These are phyloP conservation scores for Conus ventricosus DNA, from an alignment of 1,140 invertebrate genomes.

Conservation along the genomic window DNA sequence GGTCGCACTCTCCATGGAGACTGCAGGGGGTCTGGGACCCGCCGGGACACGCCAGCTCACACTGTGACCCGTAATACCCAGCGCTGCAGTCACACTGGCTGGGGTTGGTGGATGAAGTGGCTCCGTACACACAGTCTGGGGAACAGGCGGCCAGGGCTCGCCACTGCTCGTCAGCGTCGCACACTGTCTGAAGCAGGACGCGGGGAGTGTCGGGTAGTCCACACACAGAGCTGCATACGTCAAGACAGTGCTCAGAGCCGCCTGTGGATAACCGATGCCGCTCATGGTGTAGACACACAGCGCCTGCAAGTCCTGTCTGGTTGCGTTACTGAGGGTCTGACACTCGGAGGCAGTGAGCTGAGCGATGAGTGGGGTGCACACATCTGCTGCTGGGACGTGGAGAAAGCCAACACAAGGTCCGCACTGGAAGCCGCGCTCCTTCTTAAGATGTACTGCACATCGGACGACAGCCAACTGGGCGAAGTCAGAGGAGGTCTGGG, in stretches of 20 bases:
- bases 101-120: slow-evolving; percentile 7
- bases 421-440: not conserved
- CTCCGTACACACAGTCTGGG: slow-evolving; percentile 45
- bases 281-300: slow-evolving; percentile 45
- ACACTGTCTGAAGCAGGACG: slow-evolving; percentile 16
- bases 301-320: slow-evolving; percentile 42
- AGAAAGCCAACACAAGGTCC: not conserved
- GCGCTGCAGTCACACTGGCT: slow-evolving; percentile 42
- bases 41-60: slow-evolving; percentile 46
- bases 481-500: slow-evolving; percentile 47
- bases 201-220: not conserved
- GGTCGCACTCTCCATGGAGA: slow-evolving; percentile 45
- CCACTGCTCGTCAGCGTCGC: not conserved
- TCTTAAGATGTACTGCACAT: slow-evolving; percentile 31
- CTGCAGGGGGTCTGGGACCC: slow-evolving; percentile 48
- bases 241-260: slow-evolving; percentile 44
- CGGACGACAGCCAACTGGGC: slow-evolving; percentile 52
- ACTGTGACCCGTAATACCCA: slow-evolving; percentile 49
- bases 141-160: slow-evolving; percentile 36
- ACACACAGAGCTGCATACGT: slow-evolving; percentile 41
- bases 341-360: slow-evolving; percentile 6
- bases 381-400: not conserved
- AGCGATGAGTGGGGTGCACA: not conserved
- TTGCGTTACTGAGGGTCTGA: slow-evolving; percentile 33
- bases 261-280: slow-evolving; percentile 12